These are phyloP conservation scores for Etheostoma spectabile DNA, from an alignment of 2,113 vertebrate species.

Conservation along the genomic window DNA sequence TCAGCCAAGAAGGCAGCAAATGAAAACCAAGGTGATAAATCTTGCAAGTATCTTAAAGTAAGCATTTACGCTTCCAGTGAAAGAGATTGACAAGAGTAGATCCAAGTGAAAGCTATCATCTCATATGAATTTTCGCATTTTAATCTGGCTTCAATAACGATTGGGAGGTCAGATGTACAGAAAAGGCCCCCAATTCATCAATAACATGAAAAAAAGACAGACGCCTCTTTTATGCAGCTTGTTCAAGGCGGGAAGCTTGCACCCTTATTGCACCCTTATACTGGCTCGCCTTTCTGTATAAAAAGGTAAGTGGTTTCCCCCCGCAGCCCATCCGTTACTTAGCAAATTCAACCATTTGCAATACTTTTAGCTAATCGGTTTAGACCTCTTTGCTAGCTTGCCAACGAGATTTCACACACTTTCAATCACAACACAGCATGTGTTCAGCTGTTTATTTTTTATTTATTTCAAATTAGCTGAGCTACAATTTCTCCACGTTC, in stretches of 20 bases:
- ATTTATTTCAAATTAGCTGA: not conserved
- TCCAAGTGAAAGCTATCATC: constrained; percentile 27
- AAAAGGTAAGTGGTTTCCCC: no score
- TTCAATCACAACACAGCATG: not conserved
- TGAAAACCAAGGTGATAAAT: constrained; percentile 47
- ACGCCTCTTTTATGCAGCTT: no score
- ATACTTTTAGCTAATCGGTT: not conserved
- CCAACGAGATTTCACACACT: not conserved
- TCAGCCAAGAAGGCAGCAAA: constrained; percentile 21
- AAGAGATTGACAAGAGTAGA: constrained; percentile 25
- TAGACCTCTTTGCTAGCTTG: no score
- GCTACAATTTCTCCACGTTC: no score
- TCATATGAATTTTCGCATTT: constrained; percentile 25
- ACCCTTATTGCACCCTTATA: no score
- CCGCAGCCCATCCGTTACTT: no score
- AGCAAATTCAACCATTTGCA: not conserved
- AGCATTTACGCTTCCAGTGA: not conserved
- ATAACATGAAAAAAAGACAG: not conserved
- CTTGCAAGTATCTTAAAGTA: constrained; percentile 21
- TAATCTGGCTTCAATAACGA: constrained; percentile 21
- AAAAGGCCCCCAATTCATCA: constrained; percentile 7
- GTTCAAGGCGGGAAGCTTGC: no score
- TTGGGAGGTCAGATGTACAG: constrained; percentile 27
- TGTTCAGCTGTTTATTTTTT: not conserved
- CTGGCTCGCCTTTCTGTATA: no score